phyloP scores from a whole-genome alignment of 2,113 vertebrate genomes.

The Chloropsis hardwickii region DNA sequence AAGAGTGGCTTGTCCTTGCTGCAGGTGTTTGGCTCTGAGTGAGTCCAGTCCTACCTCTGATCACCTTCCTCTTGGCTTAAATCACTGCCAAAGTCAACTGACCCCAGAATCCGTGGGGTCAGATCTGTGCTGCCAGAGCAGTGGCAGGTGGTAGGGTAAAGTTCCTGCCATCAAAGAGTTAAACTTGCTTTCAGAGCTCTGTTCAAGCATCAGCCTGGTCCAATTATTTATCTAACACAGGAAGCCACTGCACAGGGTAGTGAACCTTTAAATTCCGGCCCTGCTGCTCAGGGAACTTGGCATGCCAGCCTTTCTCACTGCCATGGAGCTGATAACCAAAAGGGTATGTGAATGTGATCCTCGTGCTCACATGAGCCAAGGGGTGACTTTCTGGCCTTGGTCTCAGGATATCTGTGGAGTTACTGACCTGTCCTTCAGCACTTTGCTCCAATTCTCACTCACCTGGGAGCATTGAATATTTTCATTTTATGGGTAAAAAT shows the following conservation, averaged over 20 bases:
- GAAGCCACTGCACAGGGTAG: conserved; percentile 30
- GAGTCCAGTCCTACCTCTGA: background rate
- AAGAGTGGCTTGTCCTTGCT: background rate
- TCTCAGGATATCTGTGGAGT: background rate
- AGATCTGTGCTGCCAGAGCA: background rate
- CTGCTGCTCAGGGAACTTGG: conserved; percentile 9
- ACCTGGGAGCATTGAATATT: background rate
- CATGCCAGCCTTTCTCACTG: conserved; percentile 36
- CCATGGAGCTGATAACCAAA: background rate
- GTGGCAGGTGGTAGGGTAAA: background rate
- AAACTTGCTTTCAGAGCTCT: background rate
- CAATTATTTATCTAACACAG: conserved; percentile 46
- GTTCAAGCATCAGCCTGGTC: background rate
- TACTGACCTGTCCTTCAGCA: background rate
- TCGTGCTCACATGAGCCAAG: background rate
- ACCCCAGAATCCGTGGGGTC: accelerated
- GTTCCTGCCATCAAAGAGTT: background rate
- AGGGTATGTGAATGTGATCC: background rate
- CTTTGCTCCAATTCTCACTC: background rate
- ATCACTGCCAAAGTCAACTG: background rate
- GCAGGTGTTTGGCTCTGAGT: conserved; percentile 7
- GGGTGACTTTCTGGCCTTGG: background rate
- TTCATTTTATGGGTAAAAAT: background rate
- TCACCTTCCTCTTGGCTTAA: background rate
- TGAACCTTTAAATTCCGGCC: conserved; percentile 45